Conservation (phyloP, 92 coral and sea anemone species). For the Montipora capitata region DNA sequence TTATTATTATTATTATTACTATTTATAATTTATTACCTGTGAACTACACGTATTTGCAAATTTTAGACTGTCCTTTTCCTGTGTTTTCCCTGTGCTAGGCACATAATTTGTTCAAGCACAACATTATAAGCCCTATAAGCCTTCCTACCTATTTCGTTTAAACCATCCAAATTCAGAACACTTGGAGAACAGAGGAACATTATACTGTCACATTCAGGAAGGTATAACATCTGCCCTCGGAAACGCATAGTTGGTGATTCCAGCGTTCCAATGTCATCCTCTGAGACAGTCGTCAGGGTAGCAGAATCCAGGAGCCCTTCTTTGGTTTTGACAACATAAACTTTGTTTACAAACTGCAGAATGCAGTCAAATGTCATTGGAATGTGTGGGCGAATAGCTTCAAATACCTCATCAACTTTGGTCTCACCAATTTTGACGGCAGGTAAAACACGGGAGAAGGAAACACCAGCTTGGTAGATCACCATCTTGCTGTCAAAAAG, state of each 20-base stretch:
- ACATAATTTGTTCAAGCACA: no score
- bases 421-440: conserved; percentile 87
- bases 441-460: conserved; percentile 90
- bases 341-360: conserved; percentile 87
- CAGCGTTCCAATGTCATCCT: conserved; percentile 88
- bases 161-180: conserved; percentile 96
- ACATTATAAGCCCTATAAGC: no score
- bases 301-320: conserved; percentile 95
- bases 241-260: conserved; percentile 99
- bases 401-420: conserved; percentile 82
- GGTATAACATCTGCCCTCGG: conserved; percentile 97
- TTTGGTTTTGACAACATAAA: conserved; percentile 90
- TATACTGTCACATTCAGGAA: conserved; percentile 94
- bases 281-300: conserved; percentile 90
- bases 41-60: no score
- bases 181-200: conserved; percentile 97
- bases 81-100: no score
- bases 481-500: conserved; percentile 92
- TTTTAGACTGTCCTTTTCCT: no score
- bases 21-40: no score
- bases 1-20: no score
- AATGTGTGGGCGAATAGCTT: conserved; percentile 88
- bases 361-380: conserved; percentile 85
- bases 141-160: conserved; percentile 93
- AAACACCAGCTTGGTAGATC: conserved; percentile 95